These are phyloP conservation scores for Conus ventricosus DNA, from an alignment of 1,140 invertebrate species.

Conservation along the genomic window DNA sequence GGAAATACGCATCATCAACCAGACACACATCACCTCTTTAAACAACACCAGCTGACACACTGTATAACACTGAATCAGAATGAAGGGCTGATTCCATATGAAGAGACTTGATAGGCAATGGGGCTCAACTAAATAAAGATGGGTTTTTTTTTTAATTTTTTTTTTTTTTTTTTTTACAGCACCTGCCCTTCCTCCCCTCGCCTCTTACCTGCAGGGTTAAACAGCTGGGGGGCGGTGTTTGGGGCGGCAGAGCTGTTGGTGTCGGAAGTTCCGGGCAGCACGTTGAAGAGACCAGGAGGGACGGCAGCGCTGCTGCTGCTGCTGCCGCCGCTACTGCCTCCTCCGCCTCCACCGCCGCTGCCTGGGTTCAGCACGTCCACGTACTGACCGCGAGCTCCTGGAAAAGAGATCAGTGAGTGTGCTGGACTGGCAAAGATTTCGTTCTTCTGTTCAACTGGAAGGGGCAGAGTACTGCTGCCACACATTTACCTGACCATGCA, in stretches of 20 bases:
- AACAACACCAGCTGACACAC: no score
- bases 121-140: no score
- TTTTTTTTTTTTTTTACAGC: no score
- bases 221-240: conserved; percentile 50
- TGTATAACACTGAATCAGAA: no score
- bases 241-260: conserved; percentile 19
- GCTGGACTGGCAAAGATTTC: neutral
- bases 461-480: neutral
- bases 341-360: conserved; percentile 53
- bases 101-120: no score
- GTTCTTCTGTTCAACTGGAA: neutral
- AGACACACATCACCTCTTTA: no score
- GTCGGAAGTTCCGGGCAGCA: conserved; percentile 44
- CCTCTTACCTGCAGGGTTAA: conserved; percentile 53
- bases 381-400: conserved; percentile 86
- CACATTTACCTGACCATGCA: neutral
- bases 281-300: conserved; percentile 61
- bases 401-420: conserved; percentile 40
- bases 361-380: conserved; percentile 89
- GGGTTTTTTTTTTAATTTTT: no score
- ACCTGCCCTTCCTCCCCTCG: no score
- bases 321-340: conserved; percentile 55
- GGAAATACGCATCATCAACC: no score
- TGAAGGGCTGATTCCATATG: no score
- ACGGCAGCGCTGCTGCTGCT: conserved; percentile 39